These are phyloP conservation scores for Channa argus DNA, from an alignment of 2,113 vertebrate species.

Conservation along the genomic window DNA sequence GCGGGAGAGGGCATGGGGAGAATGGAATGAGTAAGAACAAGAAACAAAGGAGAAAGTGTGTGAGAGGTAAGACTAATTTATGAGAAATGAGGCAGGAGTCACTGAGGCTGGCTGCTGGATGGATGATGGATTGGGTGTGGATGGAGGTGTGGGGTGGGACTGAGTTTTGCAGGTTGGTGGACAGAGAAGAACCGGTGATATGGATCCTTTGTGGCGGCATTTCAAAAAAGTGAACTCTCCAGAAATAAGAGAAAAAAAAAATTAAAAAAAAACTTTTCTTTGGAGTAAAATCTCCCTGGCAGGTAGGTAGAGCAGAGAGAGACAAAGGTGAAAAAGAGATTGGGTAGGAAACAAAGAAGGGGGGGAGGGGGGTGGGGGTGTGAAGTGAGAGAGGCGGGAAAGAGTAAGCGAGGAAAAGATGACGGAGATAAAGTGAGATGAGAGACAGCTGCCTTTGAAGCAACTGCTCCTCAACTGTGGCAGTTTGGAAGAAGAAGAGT, in stretches of 20 bases:
- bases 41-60: conserved; percentile 78
- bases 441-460: conserved; percentile 73
- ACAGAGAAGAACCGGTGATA: conserved; percentile 71
- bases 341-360: conserved; percentile 50
- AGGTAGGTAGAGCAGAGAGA: conserved; percentile 54
- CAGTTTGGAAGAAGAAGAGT: conserved; percentile 31
- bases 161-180: conserved; percentile 57
- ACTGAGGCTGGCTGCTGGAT: conserved; percentile 66
- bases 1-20: conserved; percentile 76
- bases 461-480: conserved; percentile 64
- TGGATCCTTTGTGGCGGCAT: conserved; percentile 68
- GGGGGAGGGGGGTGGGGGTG: conserved; percentile 53
- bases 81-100: conserved; percentile 77
- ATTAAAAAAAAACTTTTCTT: conserved; percentile 61
- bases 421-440: conserved; percentile 66
- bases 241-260: conserved; percentile 67
- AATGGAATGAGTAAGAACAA: conserved; percentile 78
- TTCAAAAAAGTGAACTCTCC: conserved; percentile 69
- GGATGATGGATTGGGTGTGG: conserved; percentile 73
- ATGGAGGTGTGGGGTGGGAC: conserved; percentile 25
- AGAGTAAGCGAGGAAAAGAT: conserved; percentile 62
- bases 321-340: conserved; percentile 64
- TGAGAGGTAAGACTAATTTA: conserved; percentile 80
- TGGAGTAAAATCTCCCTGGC: conserved; percentile 60
- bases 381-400: conserved; percentile 70